Percentiles rank a stretch among this genome's conserved stretches.
phyloP scores from a whole-genome alignment of 2,113 vertebrate species.

The Halichoeres trimaculatus region DNA sequence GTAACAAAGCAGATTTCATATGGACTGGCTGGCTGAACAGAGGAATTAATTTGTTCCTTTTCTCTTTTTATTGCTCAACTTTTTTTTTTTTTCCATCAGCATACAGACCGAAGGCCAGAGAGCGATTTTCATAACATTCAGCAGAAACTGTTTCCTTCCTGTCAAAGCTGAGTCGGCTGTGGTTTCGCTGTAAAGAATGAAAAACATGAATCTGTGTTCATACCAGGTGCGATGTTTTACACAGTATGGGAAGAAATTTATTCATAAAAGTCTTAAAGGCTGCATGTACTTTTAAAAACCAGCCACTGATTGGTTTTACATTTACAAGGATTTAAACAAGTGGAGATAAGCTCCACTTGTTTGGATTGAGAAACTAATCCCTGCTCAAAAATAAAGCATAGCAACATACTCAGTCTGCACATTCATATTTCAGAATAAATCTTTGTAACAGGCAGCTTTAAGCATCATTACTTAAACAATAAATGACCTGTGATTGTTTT shows the following conservation, averaged over 20 bases:
- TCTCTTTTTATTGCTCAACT: slow-evolving; percentile 14
- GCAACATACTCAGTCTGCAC: not conserved
- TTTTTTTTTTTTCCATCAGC: slow-evolving; percentile 40
- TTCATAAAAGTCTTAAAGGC: not conserved
- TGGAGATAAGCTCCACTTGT: no score
- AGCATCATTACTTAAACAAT: not conserved
- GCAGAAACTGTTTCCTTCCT: slow-evolving; percentile 77
- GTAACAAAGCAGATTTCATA: slow-evolving; percentile 13
- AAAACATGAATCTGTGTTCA: not conserved
- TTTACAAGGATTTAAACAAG: not conserved
- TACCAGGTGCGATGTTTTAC: not conserved
- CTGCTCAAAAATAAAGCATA: not conserved
- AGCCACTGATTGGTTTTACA: not conserved
- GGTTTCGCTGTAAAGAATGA: slow-evolving; percentile 15
- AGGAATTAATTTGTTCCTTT: slow-evolving; percentile 48
- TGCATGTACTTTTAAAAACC: not conserved
- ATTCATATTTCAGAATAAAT: not conserved
- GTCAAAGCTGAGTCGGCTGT: slow-evolving; percentile 41
- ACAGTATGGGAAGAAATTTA: not conserved
- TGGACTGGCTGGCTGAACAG: slow-evolving; percentile 10
- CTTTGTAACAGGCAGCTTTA: not conserved
- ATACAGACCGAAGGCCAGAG: slow-evolving; percentile 30
- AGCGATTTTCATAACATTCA: slow-evolving; percentile 62
- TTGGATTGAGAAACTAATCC: not conserved
- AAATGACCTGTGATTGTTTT: not conserved